phyloP scores from a whole-genome alignment of 2,797 vertebrate species.

The Hemibagrus guttatus region DNA sequence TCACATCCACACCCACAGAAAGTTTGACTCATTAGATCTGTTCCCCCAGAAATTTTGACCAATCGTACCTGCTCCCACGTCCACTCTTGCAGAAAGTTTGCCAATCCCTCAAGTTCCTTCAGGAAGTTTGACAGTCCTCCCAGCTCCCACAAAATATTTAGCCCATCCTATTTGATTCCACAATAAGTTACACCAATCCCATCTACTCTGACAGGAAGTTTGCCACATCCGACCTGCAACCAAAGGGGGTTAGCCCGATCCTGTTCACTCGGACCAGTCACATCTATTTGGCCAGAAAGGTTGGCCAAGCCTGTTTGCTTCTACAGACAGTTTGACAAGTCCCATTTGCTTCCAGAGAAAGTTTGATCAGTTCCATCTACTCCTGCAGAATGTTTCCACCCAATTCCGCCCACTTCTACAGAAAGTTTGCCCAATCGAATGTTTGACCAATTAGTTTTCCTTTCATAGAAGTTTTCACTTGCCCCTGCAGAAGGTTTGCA shows the following conservation, averaged over 20 bases:
- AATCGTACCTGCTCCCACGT: too few species aligned
- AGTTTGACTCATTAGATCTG: not conserved
- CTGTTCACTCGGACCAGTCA: not conserved
- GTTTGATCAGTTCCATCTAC: too few species aligned
- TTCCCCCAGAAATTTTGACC: not conserved
- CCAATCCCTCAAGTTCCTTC: not conserved
- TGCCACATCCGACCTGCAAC: not conserved
- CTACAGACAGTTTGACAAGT: not conserved
- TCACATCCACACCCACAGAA: not conserved
- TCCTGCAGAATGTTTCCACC: not conserved
- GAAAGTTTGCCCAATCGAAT: not conserved
- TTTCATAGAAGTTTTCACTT: not conserved
- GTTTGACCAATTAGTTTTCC: not conserved
- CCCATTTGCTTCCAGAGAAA: not conserved
- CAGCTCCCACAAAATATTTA: not conserved
- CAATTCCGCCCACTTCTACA: not conserved
- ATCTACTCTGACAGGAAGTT: too few species aligned
- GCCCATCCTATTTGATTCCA: not conserved
- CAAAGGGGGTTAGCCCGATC: not conserved
- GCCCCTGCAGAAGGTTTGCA: too few species aligned
- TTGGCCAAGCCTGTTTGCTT: not conserved
- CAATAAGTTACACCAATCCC: not conserved
- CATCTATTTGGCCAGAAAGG: not conserved
- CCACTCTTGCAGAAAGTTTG: not conserved
- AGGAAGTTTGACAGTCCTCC: not conserved